Evolutionary conservation across 2,113 vertebrate species (phyloP).

Genomic region (Perognathus longimembris): DNA sequence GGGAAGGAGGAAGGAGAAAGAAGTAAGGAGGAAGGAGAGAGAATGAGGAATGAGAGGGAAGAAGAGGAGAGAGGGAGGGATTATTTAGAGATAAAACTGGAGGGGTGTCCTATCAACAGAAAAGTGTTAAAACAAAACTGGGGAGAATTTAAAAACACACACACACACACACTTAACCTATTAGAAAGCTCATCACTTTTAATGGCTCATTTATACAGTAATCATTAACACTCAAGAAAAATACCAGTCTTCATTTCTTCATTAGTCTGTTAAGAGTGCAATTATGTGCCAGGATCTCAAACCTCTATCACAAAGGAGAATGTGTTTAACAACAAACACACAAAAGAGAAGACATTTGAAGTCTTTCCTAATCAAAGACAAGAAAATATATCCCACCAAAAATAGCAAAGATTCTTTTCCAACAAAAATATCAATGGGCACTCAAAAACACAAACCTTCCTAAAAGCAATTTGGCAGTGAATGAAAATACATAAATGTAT

Average conservation of each 20-base stretch:
- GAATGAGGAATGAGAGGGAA: no score
- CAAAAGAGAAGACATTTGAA: conserved; percentile 22
- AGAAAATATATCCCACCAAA: conserved; percentile 49
- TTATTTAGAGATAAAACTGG: conserved; percentile 6
- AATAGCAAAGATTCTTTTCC: conserved; percentile 55
- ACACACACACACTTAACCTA: not conserved
- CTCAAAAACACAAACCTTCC: conserved; percentile 49
- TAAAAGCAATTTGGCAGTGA: conserved; percentile 22
- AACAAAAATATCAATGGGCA: conserved; percentile 38
- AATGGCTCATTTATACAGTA: conserved; percentile 7
- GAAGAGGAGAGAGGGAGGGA: no score
- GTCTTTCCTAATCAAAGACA: conserved; percentile 50
- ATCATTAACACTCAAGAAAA: conserved; percentile 26
- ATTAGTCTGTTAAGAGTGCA: conserved; percentile 8
- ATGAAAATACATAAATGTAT: not conserved
- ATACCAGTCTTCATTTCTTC: conserved; percentile 8
- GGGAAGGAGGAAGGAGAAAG: no score
- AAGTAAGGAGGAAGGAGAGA: no score
- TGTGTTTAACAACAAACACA: conserved; percentile 32
- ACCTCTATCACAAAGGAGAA: not conserved
- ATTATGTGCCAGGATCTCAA: conserved; percentile 10
- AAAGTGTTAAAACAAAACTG: not conserved
- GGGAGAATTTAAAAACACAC: not conserved
- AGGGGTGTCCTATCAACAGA: not conserved
- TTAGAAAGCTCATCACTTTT: not conserved